These are phyloP conservation scores for Gavialis gangeticus DNA, from an alignment of 2,113 vertebrate species.

Conservation along the genomic window DNA sequence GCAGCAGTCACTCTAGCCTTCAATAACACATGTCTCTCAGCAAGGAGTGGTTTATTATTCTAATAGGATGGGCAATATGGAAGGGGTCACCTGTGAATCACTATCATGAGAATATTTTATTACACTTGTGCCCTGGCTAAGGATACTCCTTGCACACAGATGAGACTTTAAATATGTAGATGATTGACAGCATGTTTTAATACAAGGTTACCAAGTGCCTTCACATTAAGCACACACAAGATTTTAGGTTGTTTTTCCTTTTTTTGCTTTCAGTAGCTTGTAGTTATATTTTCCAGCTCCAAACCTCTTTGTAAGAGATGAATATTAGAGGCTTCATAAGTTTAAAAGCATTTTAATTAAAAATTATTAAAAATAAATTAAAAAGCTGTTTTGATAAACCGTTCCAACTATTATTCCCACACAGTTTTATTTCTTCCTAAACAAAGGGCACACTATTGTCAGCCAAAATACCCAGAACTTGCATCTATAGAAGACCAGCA, in stretches of 20 bases:
- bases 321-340: not conserved
- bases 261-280: not conserved
- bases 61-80: slow-evolving; percentile 1
- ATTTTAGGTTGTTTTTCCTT: not conserved
- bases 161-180: not conserved
- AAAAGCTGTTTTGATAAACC: not conserved
- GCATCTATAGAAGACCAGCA: not conserved
- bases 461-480: not conserved
- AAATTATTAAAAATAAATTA: not conserved
- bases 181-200: not conserved
- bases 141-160: not conserved
- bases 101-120: slow-evolving; percentile 40
- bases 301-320: not conserved
- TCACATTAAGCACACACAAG: not conserved
- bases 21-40: slow-evolving; percentile 14
- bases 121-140: slow-evolving; percentile 14
- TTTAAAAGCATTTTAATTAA: not conserved
- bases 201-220: not conserved
- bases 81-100: slow-evolving; percentile 33
- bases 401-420: not conserved
- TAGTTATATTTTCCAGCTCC: not conserved
- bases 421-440: not conserved
- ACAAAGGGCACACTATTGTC: not conserved
- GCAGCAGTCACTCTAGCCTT: not conserved
- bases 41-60: slow-evolving; percentile 38